Percentiles rank a stretch among this genome's conserved stretches.
Conservation (phyloP, 2,113 vertebrate genomes). For the Brachirus orientalis region DNA sequence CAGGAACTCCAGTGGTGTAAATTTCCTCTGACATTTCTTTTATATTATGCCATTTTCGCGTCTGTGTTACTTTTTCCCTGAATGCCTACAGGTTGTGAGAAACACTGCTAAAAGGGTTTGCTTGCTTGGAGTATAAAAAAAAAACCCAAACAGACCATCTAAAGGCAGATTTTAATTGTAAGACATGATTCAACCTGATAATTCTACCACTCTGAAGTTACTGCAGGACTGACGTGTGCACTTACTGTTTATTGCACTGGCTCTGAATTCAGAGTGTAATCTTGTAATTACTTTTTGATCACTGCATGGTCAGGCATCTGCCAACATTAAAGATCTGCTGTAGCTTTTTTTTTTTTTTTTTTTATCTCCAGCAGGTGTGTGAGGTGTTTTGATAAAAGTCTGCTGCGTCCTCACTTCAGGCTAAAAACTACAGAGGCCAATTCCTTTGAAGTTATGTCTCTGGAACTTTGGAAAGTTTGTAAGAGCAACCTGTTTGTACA, state of each 20-base stretch:
- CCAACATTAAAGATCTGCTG: not conserved
- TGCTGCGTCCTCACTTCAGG: not conserved
- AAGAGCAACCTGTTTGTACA: no score
- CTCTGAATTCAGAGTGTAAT: not conserved
- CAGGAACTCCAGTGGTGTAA: no score
- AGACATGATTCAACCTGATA: not conserved
- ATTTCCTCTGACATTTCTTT: no score
- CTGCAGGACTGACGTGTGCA: not conserved
- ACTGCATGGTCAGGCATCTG: not conserved
- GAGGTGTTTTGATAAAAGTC: slow-evolving; percentile 14
- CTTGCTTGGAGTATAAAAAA: no score
- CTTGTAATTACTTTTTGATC: not conserved
- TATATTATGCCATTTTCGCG: no score
- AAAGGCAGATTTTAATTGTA: not conserved
- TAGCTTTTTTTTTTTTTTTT: no score
- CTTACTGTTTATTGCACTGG: not conserved
- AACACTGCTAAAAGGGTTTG: not conserved
- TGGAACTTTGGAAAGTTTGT: not conserved
- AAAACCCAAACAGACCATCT: no score
- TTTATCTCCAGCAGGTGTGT: slow-evolving; percentile 1
- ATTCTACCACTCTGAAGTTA: not conserved
- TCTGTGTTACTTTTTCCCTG: not conserved
- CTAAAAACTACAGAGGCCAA: not conserved
- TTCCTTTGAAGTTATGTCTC: not conserved
- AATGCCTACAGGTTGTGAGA: not conserved